Conservation (phyloP, 2,888 invertebrate genomes). For the Cantharis rustica region DNA sequence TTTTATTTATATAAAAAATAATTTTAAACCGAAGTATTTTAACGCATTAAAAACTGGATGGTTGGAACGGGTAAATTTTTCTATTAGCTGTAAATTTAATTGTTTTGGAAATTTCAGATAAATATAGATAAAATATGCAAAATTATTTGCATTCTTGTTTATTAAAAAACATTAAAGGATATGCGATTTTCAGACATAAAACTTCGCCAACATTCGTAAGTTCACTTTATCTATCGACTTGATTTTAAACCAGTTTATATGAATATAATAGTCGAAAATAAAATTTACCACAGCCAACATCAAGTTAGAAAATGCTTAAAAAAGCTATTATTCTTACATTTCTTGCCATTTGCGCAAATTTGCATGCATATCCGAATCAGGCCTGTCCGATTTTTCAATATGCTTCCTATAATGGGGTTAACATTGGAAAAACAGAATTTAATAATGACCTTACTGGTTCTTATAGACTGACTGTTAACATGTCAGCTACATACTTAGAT, state of each 20-base stretch:
- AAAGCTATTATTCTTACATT: background rate
- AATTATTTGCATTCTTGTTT: background rate
- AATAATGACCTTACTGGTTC: conserved; percentile 10
- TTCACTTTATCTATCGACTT: background rate
- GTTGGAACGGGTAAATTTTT: background rate
- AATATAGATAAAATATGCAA: too few relatives aligned
- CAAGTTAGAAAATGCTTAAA: background rate
- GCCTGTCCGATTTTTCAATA: background rate
- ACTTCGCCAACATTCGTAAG: background rate
- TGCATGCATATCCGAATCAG: background rate
- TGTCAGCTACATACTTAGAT: conserved; percentile 11
- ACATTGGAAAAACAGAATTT: conserved; percentile 6
- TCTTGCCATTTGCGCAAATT: background rate
- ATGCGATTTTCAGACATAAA: background rate
- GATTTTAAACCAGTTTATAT: background rate
- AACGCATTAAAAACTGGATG: too few relatives aligned
- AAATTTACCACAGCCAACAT: background rate
- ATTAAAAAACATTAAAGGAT: background rate
- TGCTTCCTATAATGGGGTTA: background rate
- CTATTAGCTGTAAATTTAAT: background rate
- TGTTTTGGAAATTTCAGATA: background rate
- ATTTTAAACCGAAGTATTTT: too few relatives aligned
- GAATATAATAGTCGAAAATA: background rate
- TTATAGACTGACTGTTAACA: conserved; percentile 12
- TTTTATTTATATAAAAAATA: too few relatives aligned